Evolutionary conservation across 1,140 invertebrate genomes (phyloP), one percentile per base, ranked within the genome.

Genomic region (Dendrolimus punctatus): DNA sequence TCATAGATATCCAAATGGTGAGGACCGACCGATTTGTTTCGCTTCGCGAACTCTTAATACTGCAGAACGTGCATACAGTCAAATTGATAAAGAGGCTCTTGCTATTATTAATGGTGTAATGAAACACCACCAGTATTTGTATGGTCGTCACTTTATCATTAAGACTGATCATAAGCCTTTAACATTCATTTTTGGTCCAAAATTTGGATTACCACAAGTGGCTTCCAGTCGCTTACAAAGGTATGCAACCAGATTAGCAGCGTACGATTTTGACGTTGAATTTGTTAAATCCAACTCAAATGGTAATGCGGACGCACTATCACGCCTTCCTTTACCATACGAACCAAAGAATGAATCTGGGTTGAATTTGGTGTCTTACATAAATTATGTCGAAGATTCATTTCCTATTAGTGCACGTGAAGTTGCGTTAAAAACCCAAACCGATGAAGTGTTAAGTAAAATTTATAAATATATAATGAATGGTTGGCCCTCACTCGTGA

Each of bases 401-500:
- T 42, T 42, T 42, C 41, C 41, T 1, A 42, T 42, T 42, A 42
- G 41, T n/a, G 41, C 41, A 23, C 23, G 23, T 3, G 23, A 23
- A 23, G 23, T 23, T 23, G 23, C 23, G 23, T 23, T 23, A 23
- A 23, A n/a, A 3, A 23, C 23, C 23, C 23, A 23, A 23, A 23
- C 23, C 23, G 23, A 23, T 23, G 23, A 23, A 23, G 23, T 49
- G n/a, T 9, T 49, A 49, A 7, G 39, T 40, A 49, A 49, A 40
- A 49, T 49, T 38, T 38, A 49, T 10, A 39, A 37, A 39, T 49
- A 49, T 9, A 6, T 49, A 10, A 2, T 49, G 37, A 39, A 39
- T 9, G 47, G 47, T 40, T 49, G 47, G 38, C 47, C 47, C 6
- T 49, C 47, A 39, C 37, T 40, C 47, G n/a, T 6, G 39, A 39